Evolutionary conservation across 1,140 invertebrate genomes (phyloP).

Genomic region (Ylistrum balloti): DNA sequence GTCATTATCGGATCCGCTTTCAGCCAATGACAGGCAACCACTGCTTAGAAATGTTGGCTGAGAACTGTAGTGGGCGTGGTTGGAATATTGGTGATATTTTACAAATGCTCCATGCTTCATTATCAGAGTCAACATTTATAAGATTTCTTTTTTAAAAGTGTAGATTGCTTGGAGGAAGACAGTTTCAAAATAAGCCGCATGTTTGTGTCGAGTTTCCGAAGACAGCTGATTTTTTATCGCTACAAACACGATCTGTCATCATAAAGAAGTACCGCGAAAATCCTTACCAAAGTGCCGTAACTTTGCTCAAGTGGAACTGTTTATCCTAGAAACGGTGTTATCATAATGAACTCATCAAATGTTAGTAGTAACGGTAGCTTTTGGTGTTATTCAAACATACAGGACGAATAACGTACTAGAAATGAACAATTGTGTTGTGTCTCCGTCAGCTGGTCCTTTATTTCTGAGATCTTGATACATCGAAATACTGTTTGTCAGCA

Average conservation of each 20-base stretch:
- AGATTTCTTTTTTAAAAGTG: slow-evolving; percentile 52
- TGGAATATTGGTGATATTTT: slow-evolving; percentile 55
- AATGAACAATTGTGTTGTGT: not conserved
- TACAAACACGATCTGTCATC: slow-evolving; percentile 9
- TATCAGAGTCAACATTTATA: slow-evolving; percentile 54
- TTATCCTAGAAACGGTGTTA: not conserved
- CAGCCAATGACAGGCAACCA: slow-evolving; percentile 46
- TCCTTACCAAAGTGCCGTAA: not conserved
- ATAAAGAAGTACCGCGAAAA: not conserved
- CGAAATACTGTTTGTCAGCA: too few relatives aligned
- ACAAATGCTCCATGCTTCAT: slow-evolving; percentile 51
- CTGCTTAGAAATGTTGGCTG: slow-evolving; percentile 8
- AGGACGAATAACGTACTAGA: not conserved
- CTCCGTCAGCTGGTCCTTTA: not conserved
- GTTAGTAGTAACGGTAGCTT: not conserved
- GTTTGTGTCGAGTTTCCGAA: not conserved
- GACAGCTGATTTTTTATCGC: slow-evolving; percentile 16
- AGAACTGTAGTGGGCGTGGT: slow-evolving; percentile 52
- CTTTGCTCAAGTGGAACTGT: not conserved
- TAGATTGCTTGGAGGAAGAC: slow-evolving; percentile 48
- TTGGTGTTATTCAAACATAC: not conserved
- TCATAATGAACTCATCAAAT: not conserved
- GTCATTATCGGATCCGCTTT: slow-evolving; percentile 57
- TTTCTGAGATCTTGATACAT: not conserved
- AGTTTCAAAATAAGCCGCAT: slow-evolving; percentile 14